Conservation (phyloP, 2,888 invertebrate genomes). For the Drosophila putrida region DNA sequence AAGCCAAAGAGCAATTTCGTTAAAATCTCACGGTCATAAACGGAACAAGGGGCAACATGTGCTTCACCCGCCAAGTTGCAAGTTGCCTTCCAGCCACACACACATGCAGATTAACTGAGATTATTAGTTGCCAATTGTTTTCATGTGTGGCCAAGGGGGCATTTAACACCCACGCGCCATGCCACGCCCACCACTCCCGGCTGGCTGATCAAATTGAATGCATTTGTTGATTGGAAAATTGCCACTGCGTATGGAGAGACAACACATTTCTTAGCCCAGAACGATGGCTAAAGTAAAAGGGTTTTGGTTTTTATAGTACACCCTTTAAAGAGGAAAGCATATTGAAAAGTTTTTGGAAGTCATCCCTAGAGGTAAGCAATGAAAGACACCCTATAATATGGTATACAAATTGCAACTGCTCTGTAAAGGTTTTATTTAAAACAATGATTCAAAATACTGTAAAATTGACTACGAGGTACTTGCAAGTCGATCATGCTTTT, state of each 20-base stretch:
- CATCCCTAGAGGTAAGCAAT: too few relatives aligned
- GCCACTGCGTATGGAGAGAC: slow-evolving; percentile 59
- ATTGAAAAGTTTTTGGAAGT: too few relatives aligned
- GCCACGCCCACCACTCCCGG: slow-evolving; percentile 42
- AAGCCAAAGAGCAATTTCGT: slow-evolving; percentile 49
- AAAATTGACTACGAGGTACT: background rate
- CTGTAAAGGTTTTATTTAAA: too few relatives aligned
- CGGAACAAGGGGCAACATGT: slow-evolving; percentile 16
- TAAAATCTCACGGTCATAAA: slow-evolving; percentile 57
- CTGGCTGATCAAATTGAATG: slow-evolving; percentile 82
- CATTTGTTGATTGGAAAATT: slow-evolving; percentile 85
- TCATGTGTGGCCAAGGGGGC: slow-evolving; percentile 63
- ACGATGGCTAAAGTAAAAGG: slow-evolving; percentile 27
- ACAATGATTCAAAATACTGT: too few relatives aligned
- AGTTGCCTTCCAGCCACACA: slow-evolving; percentile 10
- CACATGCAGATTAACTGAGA: slow-evolving; percentile 81
- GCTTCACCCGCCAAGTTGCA: slow-evolving; percentile 4
- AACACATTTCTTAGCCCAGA: slow-evolving; percentile 5
- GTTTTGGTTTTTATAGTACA: slow-evolving; percentile 12
- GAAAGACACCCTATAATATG: too few relatives aligned
- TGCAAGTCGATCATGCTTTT: background rate
- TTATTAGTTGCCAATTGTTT: slow-evolving; percentile 84
- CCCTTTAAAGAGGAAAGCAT: background rate
- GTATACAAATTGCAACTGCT: too few relatives aligned
- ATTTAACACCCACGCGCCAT: slow-evolving; percentile 61